Conservation (phyloP, 1,140 invertebrate genomes). For the Musca vetustissima region DNA sequence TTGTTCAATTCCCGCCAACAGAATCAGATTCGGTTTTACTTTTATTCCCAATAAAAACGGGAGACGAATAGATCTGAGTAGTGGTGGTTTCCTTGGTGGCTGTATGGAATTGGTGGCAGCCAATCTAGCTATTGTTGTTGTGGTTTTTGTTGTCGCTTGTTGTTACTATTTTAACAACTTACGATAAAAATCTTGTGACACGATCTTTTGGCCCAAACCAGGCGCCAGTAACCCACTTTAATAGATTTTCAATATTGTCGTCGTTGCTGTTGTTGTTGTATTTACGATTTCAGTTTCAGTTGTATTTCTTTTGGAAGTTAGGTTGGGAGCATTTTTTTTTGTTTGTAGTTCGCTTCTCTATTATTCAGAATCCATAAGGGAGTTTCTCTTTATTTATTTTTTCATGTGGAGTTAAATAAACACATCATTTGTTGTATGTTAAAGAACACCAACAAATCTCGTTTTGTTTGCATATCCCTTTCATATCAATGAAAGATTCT, state of each 20-base stretch:
- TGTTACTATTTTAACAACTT: slow-evolving; percentile 24
- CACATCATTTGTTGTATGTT: no score
- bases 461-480: no score
- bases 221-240: slow-evolving; percentile 22
- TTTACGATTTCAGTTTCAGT: not conserved
- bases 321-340: not conserved
- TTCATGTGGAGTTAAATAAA: no score
- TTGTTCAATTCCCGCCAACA: no score
- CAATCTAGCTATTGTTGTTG: not conserved
- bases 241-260: slow-evolving; percentile 5
- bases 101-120: not conserved
- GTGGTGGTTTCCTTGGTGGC: not conserved
- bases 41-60: no score
- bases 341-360: not conserved
- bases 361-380: slow-evolving; percentile 2
- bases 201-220: slow-evolving; percentile 20
- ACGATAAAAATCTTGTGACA: slow-evolving; percentile 21
- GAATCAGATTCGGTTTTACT: no score
- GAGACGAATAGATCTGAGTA: not conserved
- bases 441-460: no score
- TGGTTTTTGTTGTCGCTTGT: slow-evolving; percentile 5
- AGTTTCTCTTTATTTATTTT: slow-evolving; percentile 15
- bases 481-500: no score
- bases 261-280: no score
- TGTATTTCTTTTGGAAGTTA: not conserved